Evolutionary conservation across 2,113 vertebrate species (phyloP).

Genomic region (Sapayoa aenigma): DNA sequence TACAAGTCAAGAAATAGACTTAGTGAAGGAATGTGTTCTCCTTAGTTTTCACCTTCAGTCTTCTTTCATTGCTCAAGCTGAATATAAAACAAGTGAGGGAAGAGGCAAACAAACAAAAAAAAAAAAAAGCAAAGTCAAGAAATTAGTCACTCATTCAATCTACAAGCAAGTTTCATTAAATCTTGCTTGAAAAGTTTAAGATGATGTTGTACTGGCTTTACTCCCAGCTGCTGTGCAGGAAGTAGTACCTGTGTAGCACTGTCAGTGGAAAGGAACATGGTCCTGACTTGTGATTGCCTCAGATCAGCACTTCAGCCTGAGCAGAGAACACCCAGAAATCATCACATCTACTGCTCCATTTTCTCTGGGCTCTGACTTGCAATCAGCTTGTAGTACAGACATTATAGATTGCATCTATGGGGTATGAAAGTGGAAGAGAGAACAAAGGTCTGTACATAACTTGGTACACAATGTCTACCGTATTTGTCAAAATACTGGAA

Average conservation of each 20-base stretch:
- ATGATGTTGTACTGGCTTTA: background rate
- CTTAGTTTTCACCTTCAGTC: background rate
- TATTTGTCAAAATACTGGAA: background rate
- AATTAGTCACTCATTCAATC: background rate
- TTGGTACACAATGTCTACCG: background rate
- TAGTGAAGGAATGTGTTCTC: background rate
- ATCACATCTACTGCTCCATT: background rate
- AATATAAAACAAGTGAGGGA: background rate
- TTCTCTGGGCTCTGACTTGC: background rate
- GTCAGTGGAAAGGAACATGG: fast-evolving
- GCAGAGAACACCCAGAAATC: background rate
- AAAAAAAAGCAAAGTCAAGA: background rate
- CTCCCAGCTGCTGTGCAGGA: background rate
- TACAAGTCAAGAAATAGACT: background rate
- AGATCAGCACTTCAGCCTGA: background rate
- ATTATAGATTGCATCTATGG: background rate
- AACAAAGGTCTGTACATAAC: background rate
- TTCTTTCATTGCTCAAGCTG: background rate
- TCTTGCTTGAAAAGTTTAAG: background rate
- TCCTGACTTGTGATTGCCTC: background rate
- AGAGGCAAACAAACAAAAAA: background rate
- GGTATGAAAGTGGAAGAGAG: background rate
- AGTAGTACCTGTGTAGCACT: background rate
- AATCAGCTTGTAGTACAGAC: background rate
- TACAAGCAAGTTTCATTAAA: background rate